Base-by-base conservation (phyloP, 2,113 vertebrate species). In the Oceanodroma tethys region DNA sequence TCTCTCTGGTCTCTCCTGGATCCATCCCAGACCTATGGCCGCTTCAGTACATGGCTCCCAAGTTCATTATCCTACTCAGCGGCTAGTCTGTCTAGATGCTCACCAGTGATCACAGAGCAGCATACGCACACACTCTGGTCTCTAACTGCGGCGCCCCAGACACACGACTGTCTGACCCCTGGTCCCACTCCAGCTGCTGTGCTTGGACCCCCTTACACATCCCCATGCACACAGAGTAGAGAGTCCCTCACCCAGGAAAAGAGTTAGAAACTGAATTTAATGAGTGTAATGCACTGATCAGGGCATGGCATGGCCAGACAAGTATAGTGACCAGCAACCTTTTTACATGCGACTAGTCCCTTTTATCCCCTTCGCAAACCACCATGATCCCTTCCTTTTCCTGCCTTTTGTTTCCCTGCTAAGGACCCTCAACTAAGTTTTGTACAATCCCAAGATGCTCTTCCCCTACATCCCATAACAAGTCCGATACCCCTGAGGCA, bases 91-190 rank as follows among this genome's bases (percentile, higher is more conserved):
- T 14, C 53, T 81, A 67, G 82, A 67, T 67, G 34, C 9, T 81
- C 29, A 27, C n/a, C 47, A 42, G 60, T n/a, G 25, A 40, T 81
- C 45, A 27, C 16, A 40, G 19, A 58, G 38, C 36, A 65, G 36
- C 32, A 6, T 11, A 42, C 0, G 0, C 5, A 59, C 26, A 38
- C 18, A 6, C 13, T 42, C n/a, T 34, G 32, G 7, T 73, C 11
- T 90, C 32, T 79, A 20, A 50, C 32, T 65, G 40, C 15, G 6
- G 27, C 53, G 55, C 7, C 11, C 16, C 26, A 56, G 29, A 14
- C 10, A 40, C 10, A 25, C 6, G 7, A 11, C 56, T 62, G 25
- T 71, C 60, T 74, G 52, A 45, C 22, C 42, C 13, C 13, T 66
- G 52, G 23, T 66, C 45, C 36, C 34, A 17, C 60, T 79, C 43